phyloP scores from a whole-genome alignment of 2,113 vertebrate species.

The Chlorocebus sabaeus region DNA sequence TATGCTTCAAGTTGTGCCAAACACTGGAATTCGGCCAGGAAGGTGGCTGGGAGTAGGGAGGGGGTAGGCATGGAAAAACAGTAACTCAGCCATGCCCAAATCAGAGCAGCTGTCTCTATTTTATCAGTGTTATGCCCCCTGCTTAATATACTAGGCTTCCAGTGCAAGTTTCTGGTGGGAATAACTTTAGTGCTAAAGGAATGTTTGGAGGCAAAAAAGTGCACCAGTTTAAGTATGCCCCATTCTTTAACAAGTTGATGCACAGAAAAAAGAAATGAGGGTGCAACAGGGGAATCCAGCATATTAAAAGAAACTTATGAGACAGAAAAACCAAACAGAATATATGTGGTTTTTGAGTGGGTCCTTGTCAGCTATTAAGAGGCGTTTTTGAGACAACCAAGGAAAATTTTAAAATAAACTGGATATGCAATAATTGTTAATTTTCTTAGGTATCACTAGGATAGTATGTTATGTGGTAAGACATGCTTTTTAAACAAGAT shows the following conservation, averaged over 20 bases:
- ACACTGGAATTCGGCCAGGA: background rate
- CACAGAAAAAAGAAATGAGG: background rate
- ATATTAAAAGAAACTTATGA: background rate
- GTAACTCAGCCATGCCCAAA: background rate
- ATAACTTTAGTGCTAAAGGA: background rate
- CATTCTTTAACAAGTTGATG: background rate
- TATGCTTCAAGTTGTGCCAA: background rate
- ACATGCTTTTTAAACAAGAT: background rate
- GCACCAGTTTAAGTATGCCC: background rate
- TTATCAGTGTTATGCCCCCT: background rate
- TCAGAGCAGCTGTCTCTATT: background rate
- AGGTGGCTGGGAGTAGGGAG: background rate
- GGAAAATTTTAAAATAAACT: background rate
- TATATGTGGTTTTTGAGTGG: background rate
- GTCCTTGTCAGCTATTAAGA: background rate
- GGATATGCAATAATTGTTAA: background rate
- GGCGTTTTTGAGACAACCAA: background rate
- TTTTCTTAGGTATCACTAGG: background rate
- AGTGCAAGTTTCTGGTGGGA: background rate
- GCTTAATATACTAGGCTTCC: background rate
- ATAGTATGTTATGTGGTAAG: background rate
- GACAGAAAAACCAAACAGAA: background rate
- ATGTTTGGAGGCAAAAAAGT: background rate
- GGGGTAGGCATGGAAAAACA: background rate
- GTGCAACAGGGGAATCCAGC: fast-evolving